phyloP scores from a whole-genome alignment of 2,888 invertebrate species.

The Calameuta pallipes region DNA sequence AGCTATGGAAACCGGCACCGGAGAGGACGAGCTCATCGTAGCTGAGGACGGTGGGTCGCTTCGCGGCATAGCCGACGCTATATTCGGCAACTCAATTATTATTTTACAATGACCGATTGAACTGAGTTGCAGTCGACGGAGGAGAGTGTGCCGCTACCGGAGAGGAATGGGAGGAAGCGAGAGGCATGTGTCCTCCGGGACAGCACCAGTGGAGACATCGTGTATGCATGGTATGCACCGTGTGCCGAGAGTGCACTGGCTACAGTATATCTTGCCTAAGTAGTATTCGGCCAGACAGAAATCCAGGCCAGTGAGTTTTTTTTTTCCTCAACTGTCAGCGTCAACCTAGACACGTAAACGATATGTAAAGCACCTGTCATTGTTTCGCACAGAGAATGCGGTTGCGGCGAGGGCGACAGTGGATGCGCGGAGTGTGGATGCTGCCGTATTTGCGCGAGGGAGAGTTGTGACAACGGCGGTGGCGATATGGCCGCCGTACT shows the following conservation, averaged over 20 bases:
- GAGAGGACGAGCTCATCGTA: conserved; percentile 58
- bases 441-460: conserved; percentile 88
- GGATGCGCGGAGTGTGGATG: conserved; percentile 94
- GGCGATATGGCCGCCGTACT: conserved; percentile 53
- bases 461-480: conserved; percentile 69
- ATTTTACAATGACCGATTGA: no score
- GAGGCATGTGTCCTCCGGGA: conserved; percentile 74
- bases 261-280: conserved; percentile 87
- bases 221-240: conserved; percentile 88
- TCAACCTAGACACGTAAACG: not conserved
- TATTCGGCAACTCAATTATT: no score
- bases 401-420: conserved; percentile 95
- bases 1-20: conserved; percentile 71
- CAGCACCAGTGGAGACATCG: conserved; percentile 85
- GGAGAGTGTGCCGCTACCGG: conserved; percentile 59
- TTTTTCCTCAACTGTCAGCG: conserved; percentile 6
- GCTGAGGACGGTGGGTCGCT: conserved; percentile 55
- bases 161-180: conserved; percentile 70
- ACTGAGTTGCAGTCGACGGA: conserved; percentile 29
- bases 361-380: not conserved
- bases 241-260: conserved; percentile 94
- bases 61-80: not conserved
- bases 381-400: conserved; percentile 78
- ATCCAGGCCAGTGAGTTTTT: conserved; percentile 84
- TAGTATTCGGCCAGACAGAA: conserved; percentile 80